Base-by-base conservation (phyloP, 2,113 vertebrate species). In the Engraulis encrasicolus region DNA sequence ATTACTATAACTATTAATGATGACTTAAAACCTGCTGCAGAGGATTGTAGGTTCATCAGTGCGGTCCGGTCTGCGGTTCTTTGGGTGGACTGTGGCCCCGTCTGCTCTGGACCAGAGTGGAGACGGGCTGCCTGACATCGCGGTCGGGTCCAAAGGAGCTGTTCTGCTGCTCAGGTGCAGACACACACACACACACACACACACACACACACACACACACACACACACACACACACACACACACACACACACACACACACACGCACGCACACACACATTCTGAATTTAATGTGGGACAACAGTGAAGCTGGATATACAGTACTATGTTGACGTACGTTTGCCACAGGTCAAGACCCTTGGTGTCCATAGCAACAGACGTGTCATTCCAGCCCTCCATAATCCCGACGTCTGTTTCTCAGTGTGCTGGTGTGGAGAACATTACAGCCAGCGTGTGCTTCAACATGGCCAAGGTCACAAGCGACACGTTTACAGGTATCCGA, bases 141-240 rank as follows among this genome's bases (percentile, higher is more conserved):
- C 91, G 0, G 93, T 95, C 40, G 94, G 95, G 61, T 93, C 94
- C 84, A 94, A 90, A 84, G 94, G 94, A 4, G 50, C 0, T 6
- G 92, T 95, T 81, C 48, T 92, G n/a, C 61, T 96, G 45, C 90
- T 96, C 84, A 93, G 95, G 95, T 96, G 85, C 61, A 50, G 4
- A 9, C 37, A 20, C 3, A 20, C 20, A 20, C 52, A 58, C 54
- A 20, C 54, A 6, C 19, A 58, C 20, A 20, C 20, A 58, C 19
- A 58, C 54, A 1, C 54, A n/a, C 7, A 4, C 20, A 58, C 54
- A 58, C 1, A 3, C 54, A 58, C 19, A 20, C 92, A 61, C 54
- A 86, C 86, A 77, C 85, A 87, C 85, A 90, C 87, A 89, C 91
- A 81, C 54, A 85, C 83, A 87, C 85, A 87, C 91, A 82, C 50